Evolutionary conservation across 2,797 vertebrate species (phyloP).

Genomic region (Macrochelys suwanniensis): DNA sequence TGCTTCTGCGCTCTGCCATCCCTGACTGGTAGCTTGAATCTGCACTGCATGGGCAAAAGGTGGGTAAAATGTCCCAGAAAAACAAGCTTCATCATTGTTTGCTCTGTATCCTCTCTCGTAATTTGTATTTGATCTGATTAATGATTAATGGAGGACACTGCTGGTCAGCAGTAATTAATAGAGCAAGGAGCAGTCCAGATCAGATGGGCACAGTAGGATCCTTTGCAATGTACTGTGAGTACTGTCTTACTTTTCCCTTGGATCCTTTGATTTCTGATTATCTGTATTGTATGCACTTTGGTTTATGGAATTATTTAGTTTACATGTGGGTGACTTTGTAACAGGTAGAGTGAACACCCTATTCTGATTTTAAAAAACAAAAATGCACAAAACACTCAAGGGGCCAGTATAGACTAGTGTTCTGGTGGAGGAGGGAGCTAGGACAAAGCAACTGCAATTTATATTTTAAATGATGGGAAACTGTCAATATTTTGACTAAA

Average conservation of each 20-base stretch:
- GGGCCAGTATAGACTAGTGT: not conserved
- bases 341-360: not conserved
- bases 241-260: not conserved
- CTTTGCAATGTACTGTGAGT: slow-evolving; percentile 50
- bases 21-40: fast-evolving
- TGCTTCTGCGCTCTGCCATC: fast-evolving
- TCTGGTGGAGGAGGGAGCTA: not conserved
- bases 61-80: not conserved
- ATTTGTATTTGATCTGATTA: slow-evolving; percentile 52
- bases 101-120: not conserved
- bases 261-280: not conserved
- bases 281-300: not conserved
- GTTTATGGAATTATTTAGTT: not conserved
- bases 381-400: not conserved
- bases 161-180: slow-evolving; percentile 2
- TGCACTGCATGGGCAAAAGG: not conserved
- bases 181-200: not conserved
- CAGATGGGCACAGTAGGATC: not conserved
- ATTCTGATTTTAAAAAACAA: not conserved
- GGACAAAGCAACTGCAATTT: not conserved
- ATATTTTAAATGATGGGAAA: not conserved
- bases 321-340: not conserved
- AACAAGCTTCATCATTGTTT: not conserved
- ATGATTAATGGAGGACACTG: slow-evolving; percentile 32
- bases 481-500: not conserved